These are phyloP conservation scores for Amphiprion clarkii DNA, from an alignment of 2,797 vertebrate genomes.

Conservation along the genomic window DNA sequence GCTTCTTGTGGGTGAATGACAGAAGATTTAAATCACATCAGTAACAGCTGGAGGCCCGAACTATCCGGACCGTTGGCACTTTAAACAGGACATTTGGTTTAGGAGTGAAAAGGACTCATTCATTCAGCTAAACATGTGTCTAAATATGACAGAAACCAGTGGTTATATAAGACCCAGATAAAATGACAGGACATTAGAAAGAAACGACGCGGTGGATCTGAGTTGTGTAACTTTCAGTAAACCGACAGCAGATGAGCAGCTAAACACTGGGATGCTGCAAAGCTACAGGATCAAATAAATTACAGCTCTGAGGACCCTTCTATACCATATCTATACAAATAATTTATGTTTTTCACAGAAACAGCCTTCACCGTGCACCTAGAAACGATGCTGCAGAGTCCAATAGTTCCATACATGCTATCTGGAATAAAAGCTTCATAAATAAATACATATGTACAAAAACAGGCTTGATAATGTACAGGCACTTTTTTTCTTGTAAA, in stretches of 20 bases:
- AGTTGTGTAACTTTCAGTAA: constrained; percentile 5
- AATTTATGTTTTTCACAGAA: constrained; percentile 81
- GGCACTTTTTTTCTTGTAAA: constrained; percentile 75
- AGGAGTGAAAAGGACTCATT: constrained; percentile 9
- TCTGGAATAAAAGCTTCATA: constrained; percentile 71
- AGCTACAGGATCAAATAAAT: constrained; percentile 72
- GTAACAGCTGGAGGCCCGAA: constrained; percentile 29
- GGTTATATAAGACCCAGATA: constrained; percentile 60
- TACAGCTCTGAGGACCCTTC: constrained; percentile 66
- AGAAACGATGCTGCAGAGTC: constrained; percentile 60
- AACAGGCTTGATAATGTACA: constrained; percentile 66
- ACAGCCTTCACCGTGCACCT: constrained; percentile 69
- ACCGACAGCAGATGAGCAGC: constrained; percentile 15
- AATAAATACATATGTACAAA: constrained; percentile 83
- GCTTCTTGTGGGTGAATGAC: constrained; percentile 39
- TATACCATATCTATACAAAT: constrained; percentile 75
- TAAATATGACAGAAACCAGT: constrained; percentile 47
- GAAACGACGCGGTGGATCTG: constrained; percentile 3
- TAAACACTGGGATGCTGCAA: constrained; percentile 27
- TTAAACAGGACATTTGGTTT: constrained; percentile 52
- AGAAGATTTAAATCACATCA: constrained; percentile 24
- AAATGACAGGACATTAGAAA: constrained; percentile 2
- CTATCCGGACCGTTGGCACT: constrained; percentile 65
- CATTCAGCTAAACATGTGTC: constrained; percentile 15
- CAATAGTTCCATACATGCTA: constrained; percentile 64